phyloP scores from a whole-genome alignment of 2,888 invertebrate species.

The Eremobia ochroleuca region DNA sequence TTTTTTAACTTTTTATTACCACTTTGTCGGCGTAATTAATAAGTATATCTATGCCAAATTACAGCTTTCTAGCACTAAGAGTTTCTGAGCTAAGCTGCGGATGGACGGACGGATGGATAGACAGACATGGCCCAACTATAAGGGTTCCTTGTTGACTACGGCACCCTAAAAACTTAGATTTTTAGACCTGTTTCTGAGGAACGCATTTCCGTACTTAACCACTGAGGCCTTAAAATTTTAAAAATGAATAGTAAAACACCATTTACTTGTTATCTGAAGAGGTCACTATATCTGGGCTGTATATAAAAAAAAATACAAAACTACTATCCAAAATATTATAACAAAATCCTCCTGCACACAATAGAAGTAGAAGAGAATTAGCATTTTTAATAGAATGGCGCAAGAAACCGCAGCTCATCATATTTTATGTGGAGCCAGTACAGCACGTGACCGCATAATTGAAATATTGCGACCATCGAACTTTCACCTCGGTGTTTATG shows the following conservation, averaged over 20 bases:
- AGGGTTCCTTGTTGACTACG: no score
- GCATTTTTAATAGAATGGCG: constrained; percentile 61
- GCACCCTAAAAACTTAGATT: no score
- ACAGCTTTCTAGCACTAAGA: no score
- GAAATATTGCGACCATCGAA: constrained; percentile 63
- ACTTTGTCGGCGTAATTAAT: no score
- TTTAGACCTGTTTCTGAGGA: neutral
- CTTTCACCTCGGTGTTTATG: constrained; percentile 68
- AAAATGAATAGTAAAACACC: neutral
- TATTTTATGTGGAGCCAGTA: constrained; percentile 68
- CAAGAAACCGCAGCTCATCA: constrained; percentile 76
- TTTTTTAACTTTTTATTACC: no score
- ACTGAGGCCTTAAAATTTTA: neutral
- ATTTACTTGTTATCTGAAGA: constrained; percentile 41
- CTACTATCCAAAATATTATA: constrained; percentile 9
- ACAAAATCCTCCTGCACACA: constrained; percentile 32
- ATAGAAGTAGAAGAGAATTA: constrained; percentile 41
- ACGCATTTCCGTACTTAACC: neutral
- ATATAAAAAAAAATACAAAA: constrained; percentile 26
- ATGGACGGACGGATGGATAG: no score
- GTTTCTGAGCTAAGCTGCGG: no score
- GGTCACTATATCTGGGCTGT: constrained; percentile 45
- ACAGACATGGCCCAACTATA: no score
- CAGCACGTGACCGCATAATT: constrained; percentile 70
- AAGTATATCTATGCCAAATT: no score